A percentile compares a stretch with the other conserved stretches of the same genome.
Conservation (phyloP, 2,797 vertebrate species). For the Fundulus diaphanus region DNA sequence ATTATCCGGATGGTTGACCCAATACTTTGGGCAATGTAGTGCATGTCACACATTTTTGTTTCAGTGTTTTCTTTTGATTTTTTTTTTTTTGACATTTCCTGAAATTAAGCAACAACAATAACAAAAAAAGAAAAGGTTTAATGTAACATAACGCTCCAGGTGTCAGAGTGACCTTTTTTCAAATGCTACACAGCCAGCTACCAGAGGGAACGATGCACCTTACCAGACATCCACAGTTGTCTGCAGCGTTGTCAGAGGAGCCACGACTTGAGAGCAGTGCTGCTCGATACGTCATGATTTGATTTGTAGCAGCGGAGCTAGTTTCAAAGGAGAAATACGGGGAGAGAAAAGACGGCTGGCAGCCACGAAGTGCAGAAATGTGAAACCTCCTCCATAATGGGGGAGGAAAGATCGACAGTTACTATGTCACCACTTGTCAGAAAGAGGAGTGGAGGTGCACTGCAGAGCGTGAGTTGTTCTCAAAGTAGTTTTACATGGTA, state of each 20-base stretch:
- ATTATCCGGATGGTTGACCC: neutral
- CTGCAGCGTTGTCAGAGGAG: slow-evolving; percentile 61
- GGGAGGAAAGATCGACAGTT: slow-evolving; percentile 77
- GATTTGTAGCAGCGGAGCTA: slow-evolving; percentile 68
- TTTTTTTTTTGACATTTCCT: slow-evolving; percentile 3
- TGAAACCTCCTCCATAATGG: slow-evolving; percentile 75
- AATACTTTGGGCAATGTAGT: neutral
- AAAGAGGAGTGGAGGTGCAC: slow-evolving; percentile 59
- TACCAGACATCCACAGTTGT: slow-evolving; percentile 46
- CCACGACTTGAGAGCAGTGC: slow-evolving; percentile 56
- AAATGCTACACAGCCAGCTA: slow-evolving; percentile 38
- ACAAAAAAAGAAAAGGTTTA: slow-evolving; percentile 30
- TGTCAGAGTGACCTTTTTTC: slow-evolving; percentile 20
- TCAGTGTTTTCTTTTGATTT: neutral
- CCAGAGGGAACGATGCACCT: slow-evolving; percentile 41
- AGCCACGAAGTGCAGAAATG: slow-evolving; percentile 65
- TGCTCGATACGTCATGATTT: slow-evolving; percentile 68
- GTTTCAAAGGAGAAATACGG: slow-evolving; percentile 64
- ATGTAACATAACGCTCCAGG: slow-evolving; percentile 37
- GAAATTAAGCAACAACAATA: slow-evolving; percentile 28
- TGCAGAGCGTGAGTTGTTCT: slow-evolving; percentile 68
- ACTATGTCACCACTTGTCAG: slow-evolving; percentile 76
- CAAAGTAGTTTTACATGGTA: slow-evolving; percentile 72
- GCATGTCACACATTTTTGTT: neutral
- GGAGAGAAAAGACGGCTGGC: slow-evolving; percentile 64